Base-by-base conservation (phyloP, 2,113 vertebrate species). In the Puntigrus tetrazona region DNA sequence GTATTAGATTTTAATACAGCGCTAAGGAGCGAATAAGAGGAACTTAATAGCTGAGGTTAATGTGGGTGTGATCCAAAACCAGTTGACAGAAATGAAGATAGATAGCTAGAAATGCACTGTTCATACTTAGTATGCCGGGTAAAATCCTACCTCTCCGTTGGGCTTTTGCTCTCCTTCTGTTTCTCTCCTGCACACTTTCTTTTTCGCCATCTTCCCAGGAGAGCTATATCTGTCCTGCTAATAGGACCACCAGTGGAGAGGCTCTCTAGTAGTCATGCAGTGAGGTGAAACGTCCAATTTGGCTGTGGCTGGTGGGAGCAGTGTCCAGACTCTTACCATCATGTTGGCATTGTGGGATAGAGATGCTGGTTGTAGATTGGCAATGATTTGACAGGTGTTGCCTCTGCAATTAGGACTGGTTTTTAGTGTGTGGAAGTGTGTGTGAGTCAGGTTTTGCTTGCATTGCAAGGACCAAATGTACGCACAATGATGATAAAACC, bases 151-250 rank as follows among this genome's bases (percentile, higher is more conserved):
- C 73, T 45, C 22, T 75, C 41, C 16, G 3, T 75, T 75, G 16
- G n/a, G 25, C 20, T 75, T 4, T 29, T 3, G 11, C 38, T 43
- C 5, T 59, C 76, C 7, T 34, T 34, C 47, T 22, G 14, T 77
- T 13, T 36, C 47, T 55, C 20, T 55, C 47, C n/a, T 20, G 22
- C 10, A 55, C n/a, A 10, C 57, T 79, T 38, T 43, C 52, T 14
- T 7, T 63, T 16, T 63, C 14, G 0, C 38, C 34, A 9, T 81
- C 78, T 65, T 81, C 79, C 59, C 90, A 89, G 75, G 78, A 86
- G 90, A 88, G 82, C 89, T 87, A 89, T 92, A 91, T 91, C 89
- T 88, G 87, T 91, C 88, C 88, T 79, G 83, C 77, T 92, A 93
- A 92, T 92, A 92, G 90, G 86, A 61, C 87, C 67, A 55, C 88